These are phyloP conservation scores for Psittacula echo DNA, from an alignment of 2,797 vertebrate genomes.

Conservation along the genomic window DNA sequence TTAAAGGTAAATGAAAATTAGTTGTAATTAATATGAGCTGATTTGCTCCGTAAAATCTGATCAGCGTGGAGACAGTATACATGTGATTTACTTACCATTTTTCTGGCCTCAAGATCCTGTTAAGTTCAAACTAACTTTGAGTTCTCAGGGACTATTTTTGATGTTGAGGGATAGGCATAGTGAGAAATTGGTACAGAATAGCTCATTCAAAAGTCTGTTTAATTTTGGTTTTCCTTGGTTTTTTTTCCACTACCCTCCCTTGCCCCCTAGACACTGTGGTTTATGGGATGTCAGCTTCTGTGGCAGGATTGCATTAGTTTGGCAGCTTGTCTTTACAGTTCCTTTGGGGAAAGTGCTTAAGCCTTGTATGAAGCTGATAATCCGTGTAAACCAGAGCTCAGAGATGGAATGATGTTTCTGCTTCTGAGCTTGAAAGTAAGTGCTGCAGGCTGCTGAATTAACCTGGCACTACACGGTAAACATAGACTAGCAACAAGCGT, in stretches of 20 bases:
- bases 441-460: not conserved
- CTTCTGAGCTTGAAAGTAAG: not conserved
- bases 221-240: not conserved
- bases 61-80: not conserved
- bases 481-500: not conserved
- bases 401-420: not conserved
- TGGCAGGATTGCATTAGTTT: not conserved
- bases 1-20: not conserved
- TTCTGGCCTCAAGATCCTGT: not conserved
- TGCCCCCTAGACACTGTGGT: not conserved
- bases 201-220: not conserved
- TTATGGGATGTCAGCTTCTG: not conserved
- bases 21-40: not conserved
- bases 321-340: not conserved
- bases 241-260: not conserved
- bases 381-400: slow-evolving; percentile 15
- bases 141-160: not conserved
- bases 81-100: not conserved
- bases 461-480: not conserved
- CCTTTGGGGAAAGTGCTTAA: slow-evolving; percentile 15
- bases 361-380: not conserved
- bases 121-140: not conserved
- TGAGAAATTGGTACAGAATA: not conserved
- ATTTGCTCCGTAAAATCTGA: not conserved
- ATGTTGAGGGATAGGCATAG: not conserved